Base-by-base conservation (phyloP, 2,113 vertebrate genomes). In the Cnemophilus loriae region DNA sequence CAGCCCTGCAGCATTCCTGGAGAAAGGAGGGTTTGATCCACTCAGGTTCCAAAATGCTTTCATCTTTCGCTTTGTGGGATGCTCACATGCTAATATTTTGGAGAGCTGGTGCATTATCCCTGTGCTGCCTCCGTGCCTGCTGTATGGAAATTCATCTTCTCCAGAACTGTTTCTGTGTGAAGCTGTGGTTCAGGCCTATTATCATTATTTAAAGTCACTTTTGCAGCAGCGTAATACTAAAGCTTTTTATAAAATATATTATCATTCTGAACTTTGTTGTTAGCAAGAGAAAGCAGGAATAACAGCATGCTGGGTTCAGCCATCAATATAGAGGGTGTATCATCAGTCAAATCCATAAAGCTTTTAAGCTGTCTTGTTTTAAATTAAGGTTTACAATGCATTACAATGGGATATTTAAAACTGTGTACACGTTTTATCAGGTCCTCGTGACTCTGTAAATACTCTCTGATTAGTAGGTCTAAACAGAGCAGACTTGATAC, bases 401-500 rank as follows among this genome's bases (percentile, higher is more conserved):
- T 98, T 97, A 97, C 96, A 98, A 97, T 95, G 87, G 93, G 91
- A 96, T 96, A 96, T 97, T 97, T 98, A 97, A 98, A 98, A 96
- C 94, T 78, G 76, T 95, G 93, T 96, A 96, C 92, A 95, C 35
- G 33, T 97, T 98, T 98, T 97, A 96, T 97, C 97, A 97, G 96
- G 75, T 92, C 81, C 96, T 97, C 75, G 16, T 92, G 96, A 97
- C 89, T 97, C 97, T 94, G 92, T 97, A 93, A 98, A 96, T 92
- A 93, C 75, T 97, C 94, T 90, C 96, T 96, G 97, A 96, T 96
- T 94, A 97, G 96, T 49, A 91, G 87, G 70, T 95, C 94, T 96
- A 83, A 96, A 96, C 83, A 71, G 53, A 73, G 47, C 33, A 50
- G 49, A 14, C 70, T 94, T 90, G 81, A 84, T 90, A 60, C 76